Base-by-base conservation (phyloP, 2,888 invertebrate species). In the Sesia apiformis region DNA sequence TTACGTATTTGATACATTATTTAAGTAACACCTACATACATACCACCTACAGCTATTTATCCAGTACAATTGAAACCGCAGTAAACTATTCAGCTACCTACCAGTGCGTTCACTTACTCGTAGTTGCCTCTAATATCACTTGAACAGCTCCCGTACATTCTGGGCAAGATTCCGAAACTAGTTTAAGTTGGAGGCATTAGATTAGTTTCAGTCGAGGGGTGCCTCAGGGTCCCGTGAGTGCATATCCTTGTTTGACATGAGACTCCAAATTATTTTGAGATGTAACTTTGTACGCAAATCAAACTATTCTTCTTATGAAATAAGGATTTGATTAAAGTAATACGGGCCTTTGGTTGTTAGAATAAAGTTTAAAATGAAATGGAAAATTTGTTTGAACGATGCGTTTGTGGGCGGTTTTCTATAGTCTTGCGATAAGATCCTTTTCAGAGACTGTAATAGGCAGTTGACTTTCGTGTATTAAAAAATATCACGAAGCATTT, bases 191-290 rank as follows among this genome's bases (percentile, higher is more conserved):
- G 38, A 67, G 66, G 67, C 70, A 79, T 82, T 79, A 79, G 79
- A 83, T 86, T 84, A 84, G 82, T 83, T 78, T 64, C 65, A 72
- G 66, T 63, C 66, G 67, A 66, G 66, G 57, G 66, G 57, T 52
- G 62, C 61, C 61, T 23, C 23, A 23, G 23, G 60, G 60, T 68
- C 71, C 68, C 58, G 67, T 76, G 77, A 88, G 88, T 87, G 88
- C 87, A 85, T 81, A 85, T 81, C 81, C 86, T 66, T 87, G 87
- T 88, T 81, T 81, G 81, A 85, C 84, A 81, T 72, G 75, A 80
- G 76, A 74, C 80, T 73, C 71, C 79, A 85, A 86, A 84, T 86
- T 84, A 78, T 75, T 76, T 69, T 69, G 69, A 74, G 72, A 75
- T 76, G 70, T 7, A 53, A 55, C 52, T 49, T 55, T 57, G 49